These are phyloP conservation scores for Echiichthys vipera DNA, from an alignment of 2,797 vertebrate genomes.

Conservation along the genomic window DNA sequence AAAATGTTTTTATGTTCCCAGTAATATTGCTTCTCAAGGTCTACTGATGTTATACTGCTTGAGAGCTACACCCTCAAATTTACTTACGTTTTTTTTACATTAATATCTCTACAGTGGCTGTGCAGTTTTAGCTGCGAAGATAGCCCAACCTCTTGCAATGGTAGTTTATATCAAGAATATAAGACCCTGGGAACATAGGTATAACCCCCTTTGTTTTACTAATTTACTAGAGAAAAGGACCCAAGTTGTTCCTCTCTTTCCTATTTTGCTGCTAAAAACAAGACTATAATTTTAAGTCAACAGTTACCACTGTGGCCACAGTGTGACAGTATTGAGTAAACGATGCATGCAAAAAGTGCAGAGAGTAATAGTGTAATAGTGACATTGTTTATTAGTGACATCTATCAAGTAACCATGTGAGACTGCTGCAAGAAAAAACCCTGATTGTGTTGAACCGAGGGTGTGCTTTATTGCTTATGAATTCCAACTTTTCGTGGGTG, in stretches of 20 bases:
- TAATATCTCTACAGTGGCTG: too few relatives aligned
- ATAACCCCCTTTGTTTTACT: background rate
- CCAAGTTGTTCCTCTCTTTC: background rate
- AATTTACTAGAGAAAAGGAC: background rate
- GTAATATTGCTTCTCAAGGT: too few relatives aligned
- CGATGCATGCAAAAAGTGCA: too few relatives aligned
- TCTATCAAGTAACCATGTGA: background rate
- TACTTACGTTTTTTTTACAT: too few relatives aligned
- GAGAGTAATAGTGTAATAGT: too few relatives aligned
- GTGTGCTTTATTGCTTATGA: constrained; percentile 29
- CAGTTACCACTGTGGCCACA: background rate
- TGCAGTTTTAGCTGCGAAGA: too few relatives aligned
- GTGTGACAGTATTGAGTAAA: background rate
- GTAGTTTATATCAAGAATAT: too few relatives aligned
- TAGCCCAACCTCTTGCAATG: too few relatives aligned
- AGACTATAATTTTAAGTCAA: background rate
- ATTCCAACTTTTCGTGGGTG: constrained; percentile 10
- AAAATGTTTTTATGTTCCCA: too few relatives aligned
- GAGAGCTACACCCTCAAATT: too few relatives aligned
- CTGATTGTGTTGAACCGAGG: constrained; percentile 24
- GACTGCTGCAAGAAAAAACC: constrained; percentile 5
- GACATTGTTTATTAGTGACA: background rate
- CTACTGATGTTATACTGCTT: too few relatives aligned
- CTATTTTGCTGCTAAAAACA: background rate
- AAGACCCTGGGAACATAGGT: too few relatives aligned